A percentile compares a stretch with the other conserved stretches of the same genome.
Evolutionary conservation across 2,113 vertebrate genomes (phyloP).

Genomic region (Lepus timidus): DNA sequence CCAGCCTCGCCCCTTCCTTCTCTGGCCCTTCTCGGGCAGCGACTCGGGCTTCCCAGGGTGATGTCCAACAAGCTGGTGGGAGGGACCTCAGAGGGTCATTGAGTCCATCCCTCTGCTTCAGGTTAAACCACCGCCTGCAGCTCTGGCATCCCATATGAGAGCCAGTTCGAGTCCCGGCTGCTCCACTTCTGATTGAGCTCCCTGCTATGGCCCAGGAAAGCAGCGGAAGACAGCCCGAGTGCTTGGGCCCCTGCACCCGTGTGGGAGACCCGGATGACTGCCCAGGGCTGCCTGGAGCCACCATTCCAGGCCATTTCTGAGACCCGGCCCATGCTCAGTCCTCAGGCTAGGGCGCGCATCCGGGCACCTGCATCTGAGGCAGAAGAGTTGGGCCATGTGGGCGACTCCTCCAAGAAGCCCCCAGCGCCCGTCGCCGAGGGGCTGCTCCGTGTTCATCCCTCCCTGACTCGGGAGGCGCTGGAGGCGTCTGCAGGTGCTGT

Average conservation of each 20-base stretch:
- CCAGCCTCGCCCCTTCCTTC: not conserved
- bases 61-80: not conserved
- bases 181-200: too few species aligned
- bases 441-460: not conserved
- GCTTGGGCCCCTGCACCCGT: too few species aligned
- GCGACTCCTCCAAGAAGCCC: not conserved
- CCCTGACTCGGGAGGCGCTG: not conserved
- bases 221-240: too few species aligned
- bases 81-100: not conserved
- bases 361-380: slow-evolving; percentile 79
- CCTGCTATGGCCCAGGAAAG: too few species aligned
- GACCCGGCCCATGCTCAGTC: slow-evolving; percentile 73
- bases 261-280: too few species aligned
- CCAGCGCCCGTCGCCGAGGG: too few species aligned
- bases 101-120: too few species aligned
- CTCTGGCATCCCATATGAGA: too few species aligned
- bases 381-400: slow-evolving; percentile 50
- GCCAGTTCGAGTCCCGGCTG: too few species aligned
- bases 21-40: not conserved
- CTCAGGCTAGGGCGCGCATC: slow-evolving; percentile 76
- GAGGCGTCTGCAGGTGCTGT: not conserved
- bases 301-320: slow-evolving; percentile 81
- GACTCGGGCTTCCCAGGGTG: accelerated
- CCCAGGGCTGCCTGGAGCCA: slow-evolving; percentile 70
- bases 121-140: too few species aligned